Percentiles rank a stretch among this genome's conserved stretches.
These are phyloP conservation scores for human (Homo sapiens) DNA, from an alignment of 2,113 vertebrate species.

Conservation along the genomic window GRCh38 chr2:10359501-10360000, in stretches of 20 bases:
- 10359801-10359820: rapidly evolving
- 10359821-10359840: not conserved
- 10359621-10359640: not conserved
- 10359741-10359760: not conserved
- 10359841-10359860: not conserved
- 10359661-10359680: not conserved
- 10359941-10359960: too few species aligned
- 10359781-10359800: not conserved
- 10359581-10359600: not conserved
- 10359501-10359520: not conserved
- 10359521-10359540: not conserved
- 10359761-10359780: not conserved
- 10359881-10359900: not conserved
- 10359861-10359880: not conserved
- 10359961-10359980: not conserved
- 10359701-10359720: rapidly evolving
- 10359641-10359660: not conserved
- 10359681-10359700: not conserved
- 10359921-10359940: too few species aligned
- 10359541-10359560: not conserved
- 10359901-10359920: too few species aligned
- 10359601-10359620: not conserved
- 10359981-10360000: not conserved
- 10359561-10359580: not conserved
- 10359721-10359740: not conserved